Base-by-base conservation (phyloP, 2,888 invertebrate species). In the Nezara viridula region DNA sequence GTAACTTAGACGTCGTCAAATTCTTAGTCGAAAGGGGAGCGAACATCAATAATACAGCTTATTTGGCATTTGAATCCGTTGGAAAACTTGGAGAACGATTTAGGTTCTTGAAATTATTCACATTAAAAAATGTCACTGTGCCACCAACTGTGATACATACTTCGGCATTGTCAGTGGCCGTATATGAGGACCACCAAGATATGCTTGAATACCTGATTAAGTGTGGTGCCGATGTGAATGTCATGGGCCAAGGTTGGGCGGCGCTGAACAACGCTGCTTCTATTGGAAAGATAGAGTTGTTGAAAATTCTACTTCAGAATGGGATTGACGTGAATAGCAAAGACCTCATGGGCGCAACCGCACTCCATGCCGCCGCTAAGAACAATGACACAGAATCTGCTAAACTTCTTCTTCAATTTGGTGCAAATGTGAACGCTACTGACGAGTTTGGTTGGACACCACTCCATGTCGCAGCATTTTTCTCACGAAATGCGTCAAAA, bases 401-500 rank as follows among this genome's bases (percentile, higher is more conserved):
- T 10, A 66, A 47, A 6, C 60, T 88, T 14, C 60, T 66, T 44
- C 40, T 44, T 2, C 37, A 88, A 1, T 21, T 47, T 7, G 44
- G 66, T 0, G 66, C 47, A n/a, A 73, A 73, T 44, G 66, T 88
- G 9, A 88, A 88, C 27, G 40, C 52, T 7, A 27, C 37, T 4
- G 88, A 88, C 32, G 5, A n/a, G 19, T 88, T 52, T 16, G 66
- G 60, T 21, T 47, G 88, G 66, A 88, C 88, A 21, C 88, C 88
- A 27, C 88, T 88, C 12, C 88, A 88, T 73, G 49, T 88, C 5
- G 88, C 88, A 9, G 88, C 88, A 9, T 47, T 88, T 37, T 66
- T 60, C 16, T 60, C 60, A 24, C 27, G 27, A 27, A 49, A 66
- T 66, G 44, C 40, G n/a, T 12, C 44, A 12, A 81, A 47, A 81